A percentile compares a stretch with the other conserved stretches of the same genome.
phyloP scores from a whole-genome alignment of 2,113 vertebrate genomes.

The Epinephelus lanceolatus region DNA sequence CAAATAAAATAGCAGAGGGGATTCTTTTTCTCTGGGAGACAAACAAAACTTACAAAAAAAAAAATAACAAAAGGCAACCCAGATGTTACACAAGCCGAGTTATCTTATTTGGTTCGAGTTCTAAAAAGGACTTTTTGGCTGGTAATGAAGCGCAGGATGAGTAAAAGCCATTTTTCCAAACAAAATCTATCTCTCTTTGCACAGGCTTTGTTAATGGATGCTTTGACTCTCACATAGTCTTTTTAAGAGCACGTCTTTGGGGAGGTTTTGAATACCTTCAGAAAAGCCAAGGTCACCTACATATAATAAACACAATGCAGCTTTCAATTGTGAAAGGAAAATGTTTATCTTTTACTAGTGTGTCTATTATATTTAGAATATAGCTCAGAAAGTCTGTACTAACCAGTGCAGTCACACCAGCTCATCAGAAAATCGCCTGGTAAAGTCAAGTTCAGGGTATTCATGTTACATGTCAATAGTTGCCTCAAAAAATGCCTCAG shows the following conservation, averaged over 20 bases:
- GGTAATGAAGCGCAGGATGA: conserved; percentile 28
- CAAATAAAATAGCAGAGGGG: conserved; percentile 38
- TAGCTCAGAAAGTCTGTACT: conserved; percentile 6
- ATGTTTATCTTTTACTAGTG: conserved; percentile 3
- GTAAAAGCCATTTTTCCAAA: conserved; percentile 28
- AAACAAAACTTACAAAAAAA: conserved; percentile 5
- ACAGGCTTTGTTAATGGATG: conserved; percentile 26
- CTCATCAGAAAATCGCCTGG: not conserved
- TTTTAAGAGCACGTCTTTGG: not conserved
- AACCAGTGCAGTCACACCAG: not conserved
- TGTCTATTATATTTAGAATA: not conserved
- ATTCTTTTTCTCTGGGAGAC: conserved; percentile 39
- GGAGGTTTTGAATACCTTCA: conserved; percentile 31
- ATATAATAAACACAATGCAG: conserved; percentile 14
- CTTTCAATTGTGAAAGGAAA: conserved; percentile 15
- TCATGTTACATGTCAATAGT: not conserved
- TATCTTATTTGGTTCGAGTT: conserved; percentile 31
- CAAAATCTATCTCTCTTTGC: conserved; percentile 11
- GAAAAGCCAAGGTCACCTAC: conserved; percentile 45
- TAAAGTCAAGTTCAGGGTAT: not conserved
- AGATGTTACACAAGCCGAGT: conserved; percentile 27
- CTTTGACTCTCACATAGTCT: not conserved
- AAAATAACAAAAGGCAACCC: conserved; percentile 8
- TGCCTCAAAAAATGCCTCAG: not conserved
- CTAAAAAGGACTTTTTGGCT: conserved; percentile 18